Conservation (phyloP, 2,113 vertebrate species). For the Amphiprion percula region DNA sequence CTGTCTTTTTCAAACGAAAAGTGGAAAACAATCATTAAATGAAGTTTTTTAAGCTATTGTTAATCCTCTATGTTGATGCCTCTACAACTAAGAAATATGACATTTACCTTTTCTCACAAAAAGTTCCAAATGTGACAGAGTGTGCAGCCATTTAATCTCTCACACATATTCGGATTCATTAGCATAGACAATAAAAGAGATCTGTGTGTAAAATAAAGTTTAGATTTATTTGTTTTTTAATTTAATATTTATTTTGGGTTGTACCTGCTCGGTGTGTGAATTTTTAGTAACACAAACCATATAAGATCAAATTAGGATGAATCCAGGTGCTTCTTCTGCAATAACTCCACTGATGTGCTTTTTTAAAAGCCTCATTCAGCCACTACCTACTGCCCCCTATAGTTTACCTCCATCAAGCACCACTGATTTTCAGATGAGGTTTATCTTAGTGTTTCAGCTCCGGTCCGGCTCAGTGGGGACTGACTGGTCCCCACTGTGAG, state of each 20-base stretch:
- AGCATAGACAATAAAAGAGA: conserved; percentile 5
- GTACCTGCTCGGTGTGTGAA: not conserved
- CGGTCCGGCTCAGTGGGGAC: conserved; percentile 58
- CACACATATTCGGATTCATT: conserved; percentile 29
- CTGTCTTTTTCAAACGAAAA: conserved; percentile 58
- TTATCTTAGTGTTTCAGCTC: conserved; percentile 68
- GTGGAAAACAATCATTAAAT: conserved; percentile 57
- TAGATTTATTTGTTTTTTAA: not conserved
- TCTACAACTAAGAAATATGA: conserved; percentile 37
- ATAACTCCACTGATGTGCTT: conserved; percentile 17
- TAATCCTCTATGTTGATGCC: conserved; percentile 65
- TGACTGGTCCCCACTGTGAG: conserved; percentile 49
- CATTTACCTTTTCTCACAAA: conserved; percentile 48
- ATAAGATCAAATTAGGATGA: not conserved
- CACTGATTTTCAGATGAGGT: conserved; percentile 50
- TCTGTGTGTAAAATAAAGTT: not conserved
- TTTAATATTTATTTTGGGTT: not conserved
- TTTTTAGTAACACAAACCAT: not conserved
- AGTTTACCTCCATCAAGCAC: conserved; percentile 52
- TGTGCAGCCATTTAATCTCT: conserved; percentile 30
- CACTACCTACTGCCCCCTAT: conserved; percentile 42
- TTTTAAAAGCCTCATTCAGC: conserved; percentile 29
- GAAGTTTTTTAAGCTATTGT: conserved; percentile 62
- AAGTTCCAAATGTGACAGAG: conserved; percentile 48
- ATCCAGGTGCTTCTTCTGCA: conserved; percentile 8